Evolutionary conservation across 1,140 invertebrate species (phyloP).

Genomic region (Drosophila tsacasi): DNA sequence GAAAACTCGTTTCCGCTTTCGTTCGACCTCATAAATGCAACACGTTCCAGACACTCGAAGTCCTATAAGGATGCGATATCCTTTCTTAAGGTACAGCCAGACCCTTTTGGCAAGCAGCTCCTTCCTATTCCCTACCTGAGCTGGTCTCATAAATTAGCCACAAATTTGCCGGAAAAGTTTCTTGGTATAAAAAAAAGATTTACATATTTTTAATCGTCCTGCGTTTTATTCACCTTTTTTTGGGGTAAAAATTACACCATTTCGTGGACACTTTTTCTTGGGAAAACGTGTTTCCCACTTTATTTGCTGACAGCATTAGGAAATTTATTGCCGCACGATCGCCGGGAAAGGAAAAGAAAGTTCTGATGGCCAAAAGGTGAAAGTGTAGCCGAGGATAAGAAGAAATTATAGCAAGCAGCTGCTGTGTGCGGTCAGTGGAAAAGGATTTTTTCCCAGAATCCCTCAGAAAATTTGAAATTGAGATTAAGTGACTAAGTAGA

Average conservation of each 20-base stretch:
- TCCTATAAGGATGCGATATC: conserved; percentile 18
- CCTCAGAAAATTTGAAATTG: conserved; percentile 16
- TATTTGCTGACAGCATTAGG: conserved; percentile 52
- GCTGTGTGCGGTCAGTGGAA: conserved; percentile 43
- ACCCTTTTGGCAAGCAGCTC: conserved; percentile 15
- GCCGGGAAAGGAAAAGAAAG: conserved; percentile 45
- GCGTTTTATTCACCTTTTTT: conserved; percentile 37
- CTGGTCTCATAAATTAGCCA: conserved; percentile 76
- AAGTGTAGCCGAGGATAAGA: conserved; percentile 41
- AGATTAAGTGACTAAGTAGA: conserved; percentile 23
- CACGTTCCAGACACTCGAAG: conserved; percentile 68
- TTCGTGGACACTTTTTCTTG: conserved; percentile 59
- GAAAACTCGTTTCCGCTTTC: conserved; percentile 64
- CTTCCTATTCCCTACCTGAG: conserved; percentile 6
- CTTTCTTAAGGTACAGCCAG: conserved; percentile 43
- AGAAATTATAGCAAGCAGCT: conserved; percentile 25
- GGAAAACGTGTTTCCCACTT: conserved; percentile 52
- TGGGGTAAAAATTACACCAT: conserved; percentile 68
- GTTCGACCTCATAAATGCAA: conserved; percentile 71
- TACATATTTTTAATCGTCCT: conserved; percentile 70
- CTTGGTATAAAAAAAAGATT: conserved; percentile 38
- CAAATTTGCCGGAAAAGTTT: conserved; percentile 80
- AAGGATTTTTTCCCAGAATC: conserved; percentile 45
- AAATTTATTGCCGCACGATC: conserved; percentile 55
- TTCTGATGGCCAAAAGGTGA: conserved; percentile 38